Conservation (phyloP, 1,140 invertebrate species). For the Bactericera cockerelli region DNA sequence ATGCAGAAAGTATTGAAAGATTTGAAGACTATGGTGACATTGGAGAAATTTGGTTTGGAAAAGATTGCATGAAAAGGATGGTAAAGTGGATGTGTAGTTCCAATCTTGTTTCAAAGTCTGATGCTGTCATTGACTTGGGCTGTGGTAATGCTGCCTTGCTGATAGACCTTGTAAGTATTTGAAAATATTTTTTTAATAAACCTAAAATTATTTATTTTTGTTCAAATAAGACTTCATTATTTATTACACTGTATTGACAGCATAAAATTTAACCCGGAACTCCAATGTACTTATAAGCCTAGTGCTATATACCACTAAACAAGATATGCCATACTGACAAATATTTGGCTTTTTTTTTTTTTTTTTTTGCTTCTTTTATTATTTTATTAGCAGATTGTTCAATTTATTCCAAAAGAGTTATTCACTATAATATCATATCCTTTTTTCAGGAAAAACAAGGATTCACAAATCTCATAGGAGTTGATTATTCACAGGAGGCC, state of each 20-base stretch:
- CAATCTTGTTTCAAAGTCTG: slow-evolving; percentile 17
- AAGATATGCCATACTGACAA: no score
- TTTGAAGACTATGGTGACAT: slow-evolving; percentile 69
- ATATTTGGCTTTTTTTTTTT: no score
- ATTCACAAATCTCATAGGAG: slow-evolving; percentile 54
- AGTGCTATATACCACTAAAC: no score
- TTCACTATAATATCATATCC: no score
- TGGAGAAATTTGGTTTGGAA: slow-evolving; percentile 88
- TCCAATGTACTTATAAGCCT: no score
- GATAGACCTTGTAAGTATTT: slow-evolving; percentile 43
- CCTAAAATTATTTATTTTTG: no score
- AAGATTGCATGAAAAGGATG: slow-evolving; percentile 56
- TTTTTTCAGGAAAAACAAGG: slow-evolving; percentile 40
- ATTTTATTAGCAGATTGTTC: no score
- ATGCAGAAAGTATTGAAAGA: slow-evolving; percentile 63
- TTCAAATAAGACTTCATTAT: no score
- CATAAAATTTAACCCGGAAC: no score
- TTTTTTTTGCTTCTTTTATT: no score
- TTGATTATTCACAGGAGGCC: slow-evolving; percentile 71
- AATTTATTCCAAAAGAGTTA: no score
- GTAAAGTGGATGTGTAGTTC: slow-evolving; percentile 31
- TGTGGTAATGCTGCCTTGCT: slow-evolving; percentile 84
- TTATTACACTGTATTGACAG: no score
- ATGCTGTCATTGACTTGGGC: slow-evolving; percentile 41
- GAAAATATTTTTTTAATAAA: slow-evolving; percentile 9